phyloP scores from a whole-genome alignment of 2,113 vertebrate genomes.

The Equus quagga region DNA sequence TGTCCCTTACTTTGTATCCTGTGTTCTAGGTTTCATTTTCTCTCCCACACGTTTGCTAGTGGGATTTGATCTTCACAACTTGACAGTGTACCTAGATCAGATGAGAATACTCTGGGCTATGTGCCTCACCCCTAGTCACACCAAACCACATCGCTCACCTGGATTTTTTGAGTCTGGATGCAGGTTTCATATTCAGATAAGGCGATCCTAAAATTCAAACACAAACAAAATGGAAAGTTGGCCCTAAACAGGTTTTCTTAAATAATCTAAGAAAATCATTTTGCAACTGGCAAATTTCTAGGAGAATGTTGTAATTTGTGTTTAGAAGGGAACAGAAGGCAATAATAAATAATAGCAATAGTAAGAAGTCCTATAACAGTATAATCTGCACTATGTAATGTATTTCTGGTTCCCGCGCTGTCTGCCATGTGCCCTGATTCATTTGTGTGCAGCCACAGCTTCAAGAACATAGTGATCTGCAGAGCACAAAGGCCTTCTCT shows the following conservation, averaged over 20 bases:
- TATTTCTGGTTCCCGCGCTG: neutral
- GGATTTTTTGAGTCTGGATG: neutral
- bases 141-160: neutral
- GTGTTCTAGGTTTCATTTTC: neutral
- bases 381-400: neutral
- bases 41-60: neutral
- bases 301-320: neutral
- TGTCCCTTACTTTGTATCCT: neutral
- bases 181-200: neutral
- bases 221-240: neutral
- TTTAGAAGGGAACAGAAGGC: neutral
- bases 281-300: neutral
- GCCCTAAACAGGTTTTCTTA: neutral
- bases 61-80: neutral
- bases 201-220: neutral
- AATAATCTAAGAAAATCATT: slow-evolving; percentile 23
- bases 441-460: neutral
- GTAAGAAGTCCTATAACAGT: neutral
- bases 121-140: neutral
- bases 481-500: neutral
- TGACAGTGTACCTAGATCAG: neutral
- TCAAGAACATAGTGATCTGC: neutral
- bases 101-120: neutral
- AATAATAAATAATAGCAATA: neutral
- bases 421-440: neutral